Evolutionary conservation across 2,797 vertebrate species (phyloP), one percentile per base, ranked within the genome.

Genomic region (Pangasius sanitwongsei): DNA sequence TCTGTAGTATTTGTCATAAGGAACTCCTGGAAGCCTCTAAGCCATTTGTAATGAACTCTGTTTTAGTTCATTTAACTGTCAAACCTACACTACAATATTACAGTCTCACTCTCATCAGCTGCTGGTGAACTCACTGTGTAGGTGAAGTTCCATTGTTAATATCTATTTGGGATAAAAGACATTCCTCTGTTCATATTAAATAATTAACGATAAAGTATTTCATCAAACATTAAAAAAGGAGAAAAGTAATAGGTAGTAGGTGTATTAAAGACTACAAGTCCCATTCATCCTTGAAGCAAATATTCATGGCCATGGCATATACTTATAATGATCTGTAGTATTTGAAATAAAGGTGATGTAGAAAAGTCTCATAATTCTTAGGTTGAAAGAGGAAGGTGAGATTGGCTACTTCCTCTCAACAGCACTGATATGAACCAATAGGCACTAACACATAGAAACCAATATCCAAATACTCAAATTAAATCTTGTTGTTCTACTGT

Each of bases 151-250:
- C 84, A 5, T 6, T 16, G 53, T 20, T 74, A 55, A 57, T 74
- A 72, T 70, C 34, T 31, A 72, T 6, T 28, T 34, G 23, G 23
- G 67, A 86, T 74, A 57, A 55, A 86, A 57, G 31, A n/a, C 23
- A 37, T 55, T 57, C 23, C 20, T 83, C 34, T 34, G 13, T 37
- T 86, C 50, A 37, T 59, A 44, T 86, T 86, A 75, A 86, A 44
- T 74, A 61, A 12, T 86, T 59, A 28, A 75, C 44, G 20, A 61
- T n/a, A 28, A 59, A n/a, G 69, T n/a, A 74, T 75, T 86, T 86
- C 5, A 55, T 37, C 69, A 59, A 59, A 75, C 23, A 86, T 57
- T 74, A 37, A 86, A 86, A 86, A 25, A 59, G 11, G 9, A 63
- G 23, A n/a, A 67, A 69, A 20, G 34, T 23, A 25, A 48, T 31